phyloP scores from a whole-genome alignment of 2,113 vertebrate genomes.

The Amphiprion ocellaris region DNA sequence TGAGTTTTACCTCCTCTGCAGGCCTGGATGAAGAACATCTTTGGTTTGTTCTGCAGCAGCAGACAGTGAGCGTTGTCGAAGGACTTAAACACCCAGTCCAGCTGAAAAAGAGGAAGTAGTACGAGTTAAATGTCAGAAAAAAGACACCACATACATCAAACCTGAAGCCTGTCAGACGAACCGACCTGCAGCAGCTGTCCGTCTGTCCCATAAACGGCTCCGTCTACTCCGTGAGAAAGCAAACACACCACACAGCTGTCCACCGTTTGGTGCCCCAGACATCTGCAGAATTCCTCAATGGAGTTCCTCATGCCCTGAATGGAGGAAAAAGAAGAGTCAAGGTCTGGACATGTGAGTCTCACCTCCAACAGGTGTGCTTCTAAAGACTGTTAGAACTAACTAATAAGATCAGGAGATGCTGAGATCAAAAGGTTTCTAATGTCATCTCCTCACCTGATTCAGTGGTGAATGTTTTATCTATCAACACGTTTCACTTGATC shows the following conservation, averaged over 20 bases:
- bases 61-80: constrained; percentile 96
- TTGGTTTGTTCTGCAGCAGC: constrained; percentile 97
- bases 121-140: constrained; percentile 2
- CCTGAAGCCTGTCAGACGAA: constrained; percentile 39
- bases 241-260: constrained; percentile 93
- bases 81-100: constrained; percentile 92
- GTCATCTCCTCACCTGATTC: too few relatives aligned
- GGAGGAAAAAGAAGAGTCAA: neutral
- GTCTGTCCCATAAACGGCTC: constrained; percentile 92
- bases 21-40: constrained; percentile 99
- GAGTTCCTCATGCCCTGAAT: constrained; percentile 88
- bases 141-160: neutral
- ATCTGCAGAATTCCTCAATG: constrained; percentile 87
- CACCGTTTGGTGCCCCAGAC: constrained; percentile 80
- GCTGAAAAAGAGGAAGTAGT: constrained; percentile 77
- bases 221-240: constrained; percentile 95
- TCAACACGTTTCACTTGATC: too few relatives aligned
- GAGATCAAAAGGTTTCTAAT: too few relatives aligned
- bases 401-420: neutral
- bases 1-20: constrained; percentile 92
- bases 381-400: neutral
- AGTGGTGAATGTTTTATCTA: too few relatives aligned
- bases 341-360: neutral
- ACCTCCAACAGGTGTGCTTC: too few relatives aligned
- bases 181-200: constrained; percentile 91